Base-by-base conservation (phyloP, 2,113 vertebrate genomes). In the Trogon melanurus region DNA sequence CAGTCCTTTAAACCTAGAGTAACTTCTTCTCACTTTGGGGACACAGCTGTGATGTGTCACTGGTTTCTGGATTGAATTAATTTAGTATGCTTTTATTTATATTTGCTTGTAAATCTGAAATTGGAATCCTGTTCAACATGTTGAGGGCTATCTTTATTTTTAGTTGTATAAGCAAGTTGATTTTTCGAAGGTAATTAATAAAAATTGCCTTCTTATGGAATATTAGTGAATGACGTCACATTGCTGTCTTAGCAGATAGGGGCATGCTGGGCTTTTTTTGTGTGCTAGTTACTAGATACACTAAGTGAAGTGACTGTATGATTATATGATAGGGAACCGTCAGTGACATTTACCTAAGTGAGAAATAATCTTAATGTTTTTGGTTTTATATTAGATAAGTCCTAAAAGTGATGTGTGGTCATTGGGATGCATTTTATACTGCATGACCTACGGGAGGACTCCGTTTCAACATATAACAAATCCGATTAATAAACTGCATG, bases 331-430 rank as follows among this genome's bases (percentile, higher is more conserved):
- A n/a, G n/a, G n/a, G n/a, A n/a, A n/a, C n/a, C n/a, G n/a, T n/a
- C n/a, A n/a, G n/a, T n/a, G n/a, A n/a, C n/a, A n/a, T n/a, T n/a
- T n/a, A n/a, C n/a, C n/a, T n/a, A n/a, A 62, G 32, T 45, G 30
- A 48, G 72, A 16, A 51, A 1, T 78, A 76, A 64, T 57, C 7
- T 56, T 36, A 5, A 3, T 19, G 16, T 30, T 34, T 65, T 38
- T 88, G 19, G 22, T 48, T 45, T 71, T 76, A 9, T 64, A 65
- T 21, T 96, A 99, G 99, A 99, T 99, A 95, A 99, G 99, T 85
- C 98, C 99, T 6, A 99, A 99, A 98, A 99, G 99, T 45, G 99
- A 99, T 47, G 99, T 99, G 47, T 99, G 99, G 99, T 99, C 99
- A 12, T 96, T 99, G 54, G 99, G 99, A 19, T 99, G 99, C 86